Conservation (phyloP, 2,113 vertebrate species). For the Phaethon lepturus region DNA sequence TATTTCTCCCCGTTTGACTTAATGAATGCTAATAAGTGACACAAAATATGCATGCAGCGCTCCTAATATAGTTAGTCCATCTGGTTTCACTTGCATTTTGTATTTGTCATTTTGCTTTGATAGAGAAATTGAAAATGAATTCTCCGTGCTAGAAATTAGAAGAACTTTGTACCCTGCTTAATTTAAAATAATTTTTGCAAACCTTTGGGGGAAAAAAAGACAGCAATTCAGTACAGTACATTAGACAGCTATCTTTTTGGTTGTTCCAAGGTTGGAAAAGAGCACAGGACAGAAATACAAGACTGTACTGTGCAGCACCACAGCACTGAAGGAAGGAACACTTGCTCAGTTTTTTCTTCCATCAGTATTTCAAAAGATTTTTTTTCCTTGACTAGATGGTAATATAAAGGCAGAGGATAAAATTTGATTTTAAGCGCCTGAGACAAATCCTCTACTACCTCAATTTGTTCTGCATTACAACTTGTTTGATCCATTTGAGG, state of each 20-base stretch:
- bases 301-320: not conserved
- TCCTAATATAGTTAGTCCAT: conserved; percentile 82
- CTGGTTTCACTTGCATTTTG: conserved; percentile 79
- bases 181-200: conserved; percentile 68
- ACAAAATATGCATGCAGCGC: conserved; percentile 80
- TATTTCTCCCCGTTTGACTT: conserved; percentile 79
- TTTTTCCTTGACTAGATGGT: conserved; percentile 14
- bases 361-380: not conserved
- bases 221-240: not conserved
- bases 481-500: conserved; percentile 69
- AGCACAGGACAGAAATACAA: not conserved
- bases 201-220: conserved; percentile 34
- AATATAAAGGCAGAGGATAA: conserved; percentile 53
- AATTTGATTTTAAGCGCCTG: conserved; percentile 61
- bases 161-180: conserved; percentile 64
- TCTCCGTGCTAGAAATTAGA: conserved; percentile 66
- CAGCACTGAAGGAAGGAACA: not conserved
- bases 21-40: conserved; percentile 86
- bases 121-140: conserved; percentile 76
- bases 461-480: conserved; percentile 72
- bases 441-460: conserved; percentile 69
- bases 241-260: not conserved
- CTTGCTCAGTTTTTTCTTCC: not conserved
- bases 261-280: not conserved
- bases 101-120: conserved; percentile 82